Evolutionary conservation across 64 coral and sea anemone species (phyloP), one percentile per base, ranked within the genome.

Genomic region (Montipora sp.): DNA sequence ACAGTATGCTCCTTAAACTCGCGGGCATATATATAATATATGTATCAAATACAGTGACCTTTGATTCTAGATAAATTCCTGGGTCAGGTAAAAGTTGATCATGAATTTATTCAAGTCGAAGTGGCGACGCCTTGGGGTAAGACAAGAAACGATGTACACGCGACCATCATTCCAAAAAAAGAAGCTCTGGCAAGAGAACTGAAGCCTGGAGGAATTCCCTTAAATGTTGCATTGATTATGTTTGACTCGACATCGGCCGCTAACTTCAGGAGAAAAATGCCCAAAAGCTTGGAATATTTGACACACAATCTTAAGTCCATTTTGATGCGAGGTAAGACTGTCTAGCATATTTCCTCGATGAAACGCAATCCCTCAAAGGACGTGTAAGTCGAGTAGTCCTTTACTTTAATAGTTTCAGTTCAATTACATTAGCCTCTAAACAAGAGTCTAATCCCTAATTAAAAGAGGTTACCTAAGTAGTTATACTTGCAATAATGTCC

Each of bases 171-270:
- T 46, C 73, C 73, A 5, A 90, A 95, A 59, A 47, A 90, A 59
- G 93, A 95, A 85, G 88, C 85, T 6, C 44, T 61, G 7, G 3
- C 44, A 5, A 83, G 93, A 57, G 5, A 57, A 12, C 14, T 69
- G 12, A 85, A 65, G 22, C 72, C 73, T 60, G 93, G 80, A 19
- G 93, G 80, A 16, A 87, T 95, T 58, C 93, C 93, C 10, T 48
- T 90, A 9, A 90, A 95, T 67, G 72, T 95, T 23, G 65, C 90
- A 9, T 48, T 95, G 88, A 87, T 95, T 14, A 90, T 90, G 80
- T 95, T 95, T 59, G 93, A 95, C 81, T 95, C 93, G 3, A 90
- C 88, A 5, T 95, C 93, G 1, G 88, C 88, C 4, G 93, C 93
- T 53, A 90, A 95, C 49, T 95, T 95, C 51, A 83, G 48, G n/a